A percentile compares a stretch with the other conserved stretches of the same genome.
Evolutionary conservation across 2,113 vertebrate species (phyloP).

Genomic region (Microtus montanus): DNA sequence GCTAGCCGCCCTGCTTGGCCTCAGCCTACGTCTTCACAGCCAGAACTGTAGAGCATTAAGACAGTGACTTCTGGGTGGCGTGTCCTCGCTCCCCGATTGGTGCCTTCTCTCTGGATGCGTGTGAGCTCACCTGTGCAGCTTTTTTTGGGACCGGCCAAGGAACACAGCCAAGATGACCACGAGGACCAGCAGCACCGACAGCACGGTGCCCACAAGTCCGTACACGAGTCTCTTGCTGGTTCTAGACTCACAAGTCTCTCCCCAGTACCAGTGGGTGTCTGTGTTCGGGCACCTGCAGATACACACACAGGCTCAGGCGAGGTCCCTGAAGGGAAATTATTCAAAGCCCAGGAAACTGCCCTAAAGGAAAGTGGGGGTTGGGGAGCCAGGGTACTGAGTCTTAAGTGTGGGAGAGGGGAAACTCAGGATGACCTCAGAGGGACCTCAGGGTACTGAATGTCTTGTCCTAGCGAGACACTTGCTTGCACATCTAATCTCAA

Average conservation of each 20-base stretch:
- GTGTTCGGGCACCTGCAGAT: not conserved
- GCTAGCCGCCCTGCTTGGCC: accelerated
- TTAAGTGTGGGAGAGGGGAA: not conserved
- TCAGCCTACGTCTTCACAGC: not conserved
- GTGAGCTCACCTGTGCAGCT: conserved; percentile 9
- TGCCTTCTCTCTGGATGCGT: not conserved
- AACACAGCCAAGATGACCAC: not conserved
- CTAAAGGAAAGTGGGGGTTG: not conserved
- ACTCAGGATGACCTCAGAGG: not conserved
- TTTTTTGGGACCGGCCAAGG: not conserved
- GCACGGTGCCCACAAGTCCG: not conserved
- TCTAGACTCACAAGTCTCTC: not conserved
- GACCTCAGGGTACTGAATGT: no score
- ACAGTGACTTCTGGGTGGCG: no score
- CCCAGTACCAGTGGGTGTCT: conserved; percentile 23
- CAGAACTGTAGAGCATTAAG: not conserved
- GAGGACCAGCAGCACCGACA: not conserved
- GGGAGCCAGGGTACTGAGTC: not conserved
- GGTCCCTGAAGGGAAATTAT: not conserved
- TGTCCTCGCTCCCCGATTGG: accelerated
- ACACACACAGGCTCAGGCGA: not conserved
- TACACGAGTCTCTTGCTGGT: conserved; percentile 5
- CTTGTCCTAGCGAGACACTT: accelerated
- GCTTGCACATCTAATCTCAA: not conserved
- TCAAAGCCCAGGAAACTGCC: not conserved